Evolutionary conservation across 2,888 invertebrate species (phyloP).

Genomic region (Hydriomena furcata): DNA sequence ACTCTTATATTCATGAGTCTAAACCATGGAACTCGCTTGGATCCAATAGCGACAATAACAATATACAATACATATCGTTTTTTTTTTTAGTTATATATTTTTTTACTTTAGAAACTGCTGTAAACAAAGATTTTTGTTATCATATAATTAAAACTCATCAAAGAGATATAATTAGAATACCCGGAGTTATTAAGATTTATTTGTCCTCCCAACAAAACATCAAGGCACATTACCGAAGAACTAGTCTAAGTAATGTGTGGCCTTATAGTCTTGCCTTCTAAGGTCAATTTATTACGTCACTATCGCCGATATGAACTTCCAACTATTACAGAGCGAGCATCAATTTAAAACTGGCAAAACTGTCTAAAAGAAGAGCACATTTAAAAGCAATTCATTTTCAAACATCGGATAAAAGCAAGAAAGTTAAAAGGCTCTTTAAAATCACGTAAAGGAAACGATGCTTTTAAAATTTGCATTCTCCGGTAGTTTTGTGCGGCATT

Average conservation of each 20-base stretch:
- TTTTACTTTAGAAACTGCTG: too few relatives aligned
- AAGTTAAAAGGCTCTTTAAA: conserved; percentile 49
- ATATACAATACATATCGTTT: too few relatives aligned
- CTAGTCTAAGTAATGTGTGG: not conserved
- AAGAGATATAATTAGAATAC: too few relatives aligned
- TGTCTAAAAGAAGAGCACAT: conserved; percentile 33
- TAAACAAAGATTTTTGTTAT: too few relatives aligned
- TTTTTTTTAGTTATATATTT: too few relatives aligned
- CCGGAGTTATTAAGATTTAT: too few relatives aligned
- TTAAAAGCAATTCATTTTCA: conserved; percentile 43
- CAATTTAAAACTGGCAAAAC: conserved; percentile 29
- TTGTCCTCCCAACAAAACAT: too few relatives aligned
- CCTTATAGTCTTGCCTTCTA: too few relatives aligned
- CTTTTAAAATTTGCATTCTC: conserved; percentile 56
- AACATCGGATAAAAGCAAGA: conserved; percentile 41
- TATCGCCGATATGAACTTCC: not conserved
- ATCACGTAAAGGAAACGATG: conserved; percentile 47
- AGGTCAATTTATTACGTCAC: conserved; percentile 8
- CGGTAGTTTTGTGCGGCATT: conserved; percentile 50
- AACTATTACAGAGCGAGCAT: conserved; percentile 23
- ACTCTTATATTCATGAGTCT: conserved; percentile 40
- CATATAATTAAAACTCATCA: too few relatives aligned
- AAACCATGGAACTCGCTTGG: conserved; percentile 13
- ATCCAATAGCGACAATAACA: not conserved
- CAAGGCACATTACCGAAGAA: not conserved